Conservation (phyloP, 1,140 invertebrate genomes). For the Sminthurides bifidus region DNA sequence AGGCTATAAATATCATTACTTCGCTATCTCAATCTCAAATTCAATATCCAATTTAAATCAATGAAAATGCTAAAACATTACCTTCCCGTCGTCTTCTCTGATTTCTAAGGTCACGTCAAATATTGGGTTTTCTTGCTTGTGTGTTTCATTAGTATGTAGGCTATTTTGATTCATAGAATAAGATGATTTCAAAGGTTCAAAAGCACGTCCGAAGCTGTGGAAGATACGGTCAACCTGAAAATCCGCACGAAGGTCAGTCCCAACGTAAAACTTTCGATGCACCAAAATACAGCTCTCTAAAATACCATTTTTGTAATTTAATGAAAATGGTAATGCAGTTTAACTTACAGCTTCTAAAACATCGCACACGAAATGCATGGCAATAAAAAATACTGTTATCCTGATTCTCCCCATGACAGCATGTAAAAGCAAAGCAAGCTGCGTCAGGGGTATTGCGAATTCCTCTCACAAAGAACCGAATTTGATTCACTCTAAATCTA, state of each 20-base stretch:
- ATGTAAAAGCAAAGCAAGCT: slow-evolving; percentile 94
- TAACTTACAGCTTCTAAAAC: slow-evolving; percentile 83
- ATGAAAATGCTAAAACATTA: slow-evolving; percentile 32
- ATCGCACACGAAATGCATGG: slow-evolving; percentile 91
- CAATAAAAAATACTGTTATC: slow-evolving; percentile 88
- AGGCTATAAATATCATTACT: too few relatives aligned
- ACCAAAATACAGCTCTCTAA: too few relatives aligned
- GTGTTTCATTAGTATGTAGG: slow-evolving; percentile 32
- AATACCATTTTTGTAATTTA: neutral
- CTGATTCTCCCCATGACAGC: slow-evolving; percentile 74
- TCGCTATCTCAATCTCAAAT: too few relatives aligned
- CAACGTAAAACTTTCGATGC: too few relatives aligned
- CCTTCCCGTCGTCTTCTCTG: slow-evolving; percentile 71
- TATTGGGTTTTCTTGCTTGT: slow-evolving; percentile 46
- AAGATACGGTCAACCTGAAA: slow-evolving; percentile 53
- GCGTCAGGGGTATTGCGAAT: slow-evolving; percentile 67
- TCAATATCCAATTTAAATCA: neutral
- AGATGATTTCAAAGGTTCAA: slow-evolving; percentile 53
- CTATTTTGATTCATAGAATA: slow-evolving; percentile 23
- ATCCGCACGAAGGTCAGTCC: too few relatives aligned
- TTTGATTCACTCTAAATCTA: slow-evolving; percentile 80
- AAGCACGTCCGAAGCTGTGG: slow-evolving; percentile 83
- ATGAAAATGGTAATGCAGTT: neutral
- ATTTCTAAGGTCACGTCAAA: slow-evolving; percentile 86
- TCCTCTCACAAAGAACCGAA: slow-evolving; percentile 88